Conservation (phyloP, 1,140 invertebrate genomes). For the Halictus rubicundus region DNA sequence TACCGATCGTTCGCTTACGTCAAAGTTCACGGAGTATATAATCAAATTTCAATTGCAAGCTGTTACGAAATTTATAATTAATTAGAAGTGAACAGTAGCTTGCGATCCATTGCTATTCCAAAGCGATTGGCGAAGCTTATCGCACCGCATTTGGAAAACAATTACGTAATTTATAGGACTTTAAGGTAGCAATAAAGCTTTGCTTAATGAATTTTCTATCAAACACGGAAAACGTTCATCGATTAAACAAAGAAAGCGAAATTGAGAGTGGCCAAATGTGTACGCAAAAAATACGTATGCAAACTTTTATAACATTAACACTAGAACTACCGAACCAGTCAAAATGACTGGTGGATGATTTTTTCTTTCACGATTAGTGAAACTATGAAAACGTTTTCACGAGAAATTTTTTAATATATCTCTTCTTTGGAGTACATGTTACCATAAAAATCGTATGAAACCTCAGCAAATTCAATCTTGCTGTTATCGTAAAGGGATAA, state of each 20-base stretch:
- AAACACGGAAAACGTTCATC: neutral
- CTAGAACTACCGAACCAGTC: too few species aligned
- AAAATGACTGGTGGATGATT: too few species aligned
- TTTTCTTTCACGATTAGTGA: too few species aligned
- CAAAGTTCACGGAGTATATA: constrained; percentile 6
- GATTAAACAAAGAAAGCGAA: neutral
- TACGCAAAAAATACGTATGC: too few species aligned
- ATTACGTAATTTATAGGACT: neutral
- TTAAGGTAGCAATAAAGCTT: neutral
- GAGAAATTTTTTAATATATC: too few species aligned
- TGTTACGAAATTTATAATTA: constrained; percentile 20
- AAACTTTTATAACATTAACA: too few species aligned
- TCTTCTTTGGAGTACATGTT: too few species aligned
- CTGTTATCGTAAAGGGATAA: too few species aligned
- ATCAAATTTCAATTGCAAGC: constrained; percentile 23
- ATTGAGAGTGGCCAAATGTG: too few species aligned
- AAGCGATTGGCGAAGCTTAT: neutral
- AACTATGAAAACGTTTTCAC: too few species aligned
- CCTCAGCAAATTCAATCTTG: too few species aligned
- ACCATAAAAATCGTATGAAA: too few species aligned
- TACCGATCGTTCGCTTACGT: constrained; percentile 23
- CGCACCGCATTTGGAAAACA: neutral
- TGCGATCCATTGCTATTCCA: neutral
- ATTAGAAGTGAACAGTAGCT: neutral
- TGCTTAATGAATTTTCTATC: neutral